These are phyloP conservation scores for Lasioglossum leucozonium DNA, from an alignment of 2,888 invertebrate species.

Conservation along the genomic window DNA sequence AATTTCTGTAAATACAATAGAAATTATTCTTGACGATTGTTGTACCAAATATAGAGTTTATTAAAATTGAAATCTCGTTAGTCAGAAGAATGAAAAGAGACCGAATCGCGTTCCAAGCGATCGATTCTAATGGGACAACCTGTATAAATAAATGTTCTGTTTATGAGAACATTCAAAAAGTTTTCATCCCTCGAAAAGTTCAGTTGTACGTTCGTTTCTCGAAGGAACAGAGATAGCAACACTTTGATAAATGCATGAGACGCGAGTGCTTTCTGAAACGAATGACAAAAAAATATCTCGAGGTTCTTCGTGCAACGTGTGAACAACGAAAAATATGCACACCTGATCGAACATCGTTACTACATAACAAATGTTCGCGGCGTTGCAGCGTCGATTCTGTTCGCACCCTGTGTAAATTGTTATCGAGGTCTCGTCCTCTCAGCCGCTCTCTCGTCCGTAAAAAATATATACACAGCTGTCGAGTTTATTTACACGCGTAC, in stretches of 20 bases:
- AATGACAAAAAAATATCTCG: not conserved
- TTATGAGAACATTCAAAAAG: not conserved
- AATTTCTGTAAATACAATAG: too few relatives aligned
- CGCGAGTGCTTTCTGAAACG: conserved; percentile 21
- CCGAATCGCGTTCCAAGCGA: not conserved
- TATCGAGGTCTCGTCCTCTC: conserved; percentile 3
- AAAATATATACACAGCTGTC: conserved; percentile 27
- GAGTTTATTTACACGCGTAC: conserved; percentile 40
- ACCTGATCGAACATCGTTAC: not conserved
- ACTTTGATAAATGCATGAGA: conserved; percentile 46
- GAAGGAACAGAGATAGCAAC: not conserved
- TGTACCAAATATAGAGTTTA: too few relatives aligned
- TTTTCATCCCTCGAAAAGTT: conserved; percentile 22
- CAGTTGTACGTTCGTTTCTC: not conserved
- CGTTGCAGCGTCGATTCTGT: not conserved
- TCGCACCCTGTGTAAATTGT: conserved; percentile 18
- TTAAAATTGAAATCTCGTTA: too few relatives aligned
- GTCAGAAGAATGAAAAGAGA: not conserved
- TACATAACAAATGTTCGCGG: not conserved
- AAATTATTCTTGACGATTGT: too few relatives aligned
- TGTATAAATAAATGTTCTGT: not conserved
- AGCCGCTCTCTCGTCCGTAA: not conserved
- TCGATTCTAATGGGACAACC: not conserved
- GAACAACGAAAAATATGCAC: not conserved
- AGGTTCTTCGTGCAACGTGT: not conserved